Percentiles rank a stretch among this genome's conserved stretches.
These are phyloP conservation scores for Bemisia tabaci DNA, from an alignment of 1,140 invertebrate genomes.

Conservation along the genomic window DNA sequence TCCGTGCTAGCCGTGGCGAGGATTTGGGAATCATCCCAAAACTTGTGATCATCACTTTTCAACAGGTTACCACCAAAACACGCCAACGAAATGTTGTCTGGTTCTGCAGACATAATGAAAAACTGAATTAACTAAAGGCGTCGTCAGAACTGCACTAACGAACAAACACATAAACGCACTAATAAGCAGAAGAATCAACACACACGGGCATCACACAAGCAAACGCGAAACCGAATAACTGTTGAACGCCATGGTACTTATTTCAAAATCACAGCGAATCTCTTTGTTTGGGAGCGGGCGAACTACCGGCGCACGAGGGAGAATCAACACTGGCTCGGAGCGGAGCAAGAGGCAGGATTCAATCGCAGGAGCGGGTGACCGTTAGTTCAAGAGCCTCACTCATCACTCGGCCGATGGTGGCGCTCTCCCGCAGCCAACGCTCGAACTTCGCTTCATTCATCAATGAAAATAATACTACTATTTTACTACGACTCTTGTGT, in stretches of 20 bases:
- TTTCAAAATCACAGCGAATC: background rate
- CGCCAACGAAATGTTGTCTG: background rate
- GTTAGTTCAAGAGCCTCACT: background rate
- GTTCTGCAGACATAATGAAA: background rate
- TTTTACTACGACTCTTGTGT: background rate
- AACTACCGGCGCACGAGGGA: background rate
- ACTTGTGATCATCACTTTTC: background rate
- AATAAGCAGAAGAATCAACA: background rate
- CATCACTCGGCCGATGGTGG: background rate
- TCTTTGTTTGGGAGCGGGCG: too few species aligned
- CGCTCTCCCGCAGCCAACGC: background rate
- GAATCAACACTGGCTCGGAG: background rate
- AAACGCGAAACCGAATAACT: too few species aligned
- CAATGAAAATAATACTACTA: background rate
- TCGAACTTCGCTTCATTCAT: background rate
- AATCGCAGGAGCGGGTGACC: background rate
- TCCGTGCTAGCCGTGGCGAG: conserved; percentile 30
- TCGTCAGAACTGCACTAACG: background rate
- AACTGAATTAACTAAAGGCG: background rate
- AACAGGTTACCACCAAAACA: background rate
- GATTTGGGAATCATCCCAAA: conserved; percentile 14
- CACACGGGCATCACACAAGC: too few species aligned
- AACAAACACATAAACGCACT: background rate
- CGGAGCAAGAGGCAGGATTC: background rate
- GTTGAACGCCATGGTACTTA: background rate